Conservation (phyloP, 2,113 vertebrate species). For the Pachypanchax playfairii region DNA sequence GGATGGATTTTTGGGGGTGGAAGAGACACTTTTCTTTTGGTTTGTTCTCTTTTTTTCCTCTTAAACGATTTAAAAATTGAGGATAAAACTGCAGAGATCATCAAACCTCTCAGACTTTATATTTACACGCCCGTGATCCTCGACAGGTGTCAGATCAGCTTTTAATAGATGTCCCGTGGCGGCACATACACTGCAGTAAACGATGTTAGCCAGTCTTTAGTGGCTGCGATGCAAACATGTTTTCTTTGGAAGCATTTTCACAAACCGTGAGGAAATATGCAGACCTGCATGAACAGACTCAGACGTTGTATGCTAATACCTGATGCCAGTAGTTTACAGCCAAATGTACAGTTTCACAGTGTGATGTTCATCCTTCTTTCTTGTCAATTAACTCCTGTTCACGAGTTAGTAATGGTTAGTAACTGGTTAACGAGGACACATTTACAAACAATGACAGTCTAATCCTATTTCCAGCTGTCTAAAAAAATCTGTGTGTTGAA, state of each 20-base stretch:
- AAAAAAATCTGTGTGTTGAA: constrained; percentile 24
- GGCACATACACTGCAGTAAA: constrained; percentile 21
- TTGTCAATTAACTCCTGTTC: constrained; percentile 13
- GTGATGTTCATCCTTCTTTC: constrained; percentile 38
- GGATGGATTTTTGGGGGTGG: constrained; percentile 22
- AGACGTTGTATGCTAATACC: constrained; percentile 12
- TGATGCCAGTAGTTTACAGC: constrained; percentile 21
- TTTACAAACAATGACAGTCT: constrained; percentile 30
- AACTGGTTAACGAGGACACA: constrained; percentile 13
- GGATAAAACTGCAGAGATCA: constrained; percentile 22
- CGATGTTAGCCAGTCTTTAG: constrained; percentile 26
- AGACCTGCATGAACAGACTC: constrained; percentile 31
- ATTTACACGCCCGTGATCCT: constrained; percentile 40
- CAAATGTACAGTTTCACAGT: constrained; percentile 27
- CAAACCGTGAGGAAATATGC: constrained; percentile 7
- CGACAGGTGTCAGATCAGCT: constrained; percentile 19
- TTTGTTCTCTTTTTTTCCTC: constrained; percentile 8
- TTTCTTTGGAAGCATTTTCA: background rate
- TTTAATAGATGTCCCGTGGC: constrained; percentile 23
- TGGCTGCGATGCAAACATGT: constrained; percentile 31
- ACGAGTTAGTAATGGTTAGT: no score
- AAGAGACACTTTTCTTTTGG: constrained; percentile 10
- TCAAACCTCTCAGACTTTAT: constrained; percentile 43
- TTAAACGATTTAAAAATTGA: constrained; percentile 29
- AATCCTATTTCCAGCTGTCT: constrained; percentile 38